Evolutionary conservation across 92 coral and sea anemone genomes (phyloP), one percentile per base, ranked within the genome.

Genomic region (Pocillopora meandrina): DNA sequence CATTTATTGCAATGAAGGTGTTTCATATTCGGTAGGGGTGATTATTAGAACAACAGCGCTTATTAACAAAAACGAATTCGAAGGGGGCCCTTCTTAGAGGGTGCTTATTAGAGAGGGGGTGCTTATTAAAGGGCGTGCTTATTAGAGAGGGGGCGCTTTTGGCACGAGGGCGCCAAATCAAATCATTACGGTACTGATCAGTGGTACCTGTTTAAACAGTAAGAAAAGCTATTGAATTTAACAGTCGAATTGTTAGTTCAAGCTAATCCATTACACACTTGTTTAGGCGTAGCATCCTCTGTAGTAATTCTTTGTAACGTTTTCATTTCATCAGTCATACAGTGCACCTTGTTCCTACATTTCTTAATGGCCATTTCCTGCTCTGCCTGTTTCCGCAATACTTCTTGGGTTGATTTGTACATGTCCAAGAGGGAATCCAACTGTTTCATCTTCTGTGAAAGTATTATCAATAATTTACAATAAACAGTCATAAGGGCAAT

Each of bases 361-460:
- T 77, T 77, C 81, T 77, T 68, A 13, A 77, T 18, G 18, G 31
- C 81, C 12, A 35, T 77, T 34, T 35, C 31, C 81, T 62, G 81
- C 20, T 77, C 81, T 35, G 20, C 71, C n/a, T 77, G 90, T 71
- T 33, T 47, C 5, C 70, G 72, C 8, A 70, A 68, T 35, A 15
- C 76, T 65, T 49, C 90, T 49, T 52, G 36, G 58, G 73, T 72
- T 58, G 72, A 42, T 57, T 20, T 70, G 67, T 34, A 52, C n/a
- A 61, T 26, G 19, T 20, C 65, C n/a, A 18, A 47, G 72, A 60
- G 14, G 18, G 12, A 52, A 64, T 62, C 60, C 80, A 42, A 7
- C 59, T 26, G 75, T 60, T 61, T 19, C 59, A 26, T 76, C 47
- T 60, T 34, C 61, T 18, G 68, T 60, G 9, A 18, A 76, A 35